Base-by-base conservation (phyloP, 1,140 invertebrate genomes). In the Oedothorax gibbosus region DNA sequence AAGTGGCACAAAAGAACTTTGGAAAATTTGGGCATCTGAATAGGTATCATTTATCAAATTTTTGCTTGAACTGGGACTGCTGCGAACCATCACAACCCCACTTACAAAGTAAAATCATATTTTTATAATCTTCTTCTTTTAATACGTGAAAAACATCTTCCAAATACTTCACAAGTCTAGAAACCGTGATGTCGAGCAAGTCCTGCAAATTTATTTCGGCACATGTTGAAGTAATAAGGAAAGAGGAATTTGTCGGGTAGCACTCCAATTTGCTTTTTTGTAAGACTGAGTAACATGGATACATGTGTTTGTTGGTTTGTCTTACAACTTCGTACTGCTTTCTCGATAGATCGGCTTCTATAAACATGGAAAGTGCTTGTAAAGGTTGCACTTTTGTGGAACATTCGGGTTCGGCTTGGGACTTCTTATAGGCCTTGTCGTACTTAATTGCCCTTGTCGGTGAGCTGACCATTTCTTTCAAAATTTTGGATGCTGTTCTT, bases 321-420 rank as follows among this genome's bases (percentile, higher is more conserved):
- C 35, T 35, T 35, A 73, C 53, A n/a, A 73, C 71, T 73, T 73
- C 71, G 53, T 73, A 73, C 53, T 73, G 71, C 20, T 9, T 73
- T 53, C 71, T 73, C 20, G 71, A 50, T 53, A 73, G 20, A 6
- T 73, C 71, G 1, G 71, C 71, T 50, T 73, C 20, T 4, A 73
- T 73, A 53, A 73, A 73, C 11, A 73, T 73, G 11, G 71, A 14
- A n/a, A 73, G 71, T 12, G 71, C 51, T 73, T 73, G 21, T 9
- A 50, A 14, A 53, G 71, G 71, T 54, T 73, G 35, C 12, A n/a
- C 50, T 14, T 11, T 18, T 35, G 51, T 73, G 14, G 53, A 73
- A 21, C 12, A 15, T 62, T 62, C 57, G 18, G 57, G 1, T 62
- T 62, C 18, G 57, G 57, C 57, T 62, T 62, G 35, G 35, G 35